These are phyloP conservation scores for Neolamprologus hecqui DNA, from an alignment of 2,113 vertebrate species.

Conservation along the genomic window DNA sequence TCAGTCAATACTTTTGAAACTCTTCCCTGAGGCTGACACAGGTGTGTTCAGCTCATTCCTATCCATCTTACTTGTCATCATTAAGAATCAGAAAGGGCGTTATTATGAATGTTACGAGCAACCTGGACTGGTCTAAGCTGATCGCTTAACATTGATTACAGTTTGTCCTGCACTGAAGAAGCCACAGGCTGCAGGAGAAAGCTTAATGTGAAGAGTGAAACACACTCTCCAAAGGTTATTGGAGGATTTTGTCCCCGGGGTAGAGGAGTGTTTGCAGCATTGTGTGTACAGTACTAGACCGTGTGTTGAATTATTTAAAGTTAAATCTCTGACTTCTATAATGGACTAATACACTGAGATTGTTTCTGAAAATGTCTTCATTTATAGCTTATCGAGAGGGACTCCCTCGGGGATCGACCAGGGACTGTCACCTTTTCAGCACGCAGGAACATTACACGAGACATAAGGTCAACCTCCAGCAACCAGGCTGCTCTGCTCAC, in stretches of 20 bases:
- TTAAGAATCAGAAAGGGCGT: neutral
- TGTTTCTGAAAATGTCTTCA: neutral
- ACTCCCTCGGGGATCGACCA: neutral
- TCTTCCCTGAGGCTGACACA: neutral
- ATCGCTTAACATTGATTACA: neutral
- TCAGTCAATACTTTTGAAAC: neutral
- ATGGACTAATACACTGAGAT: neutral
- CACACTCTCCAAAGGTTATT: neutral
- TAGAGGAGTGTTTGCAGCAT: neutral
- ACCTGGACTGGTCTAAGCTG: neutral
- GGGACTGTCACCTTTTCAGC: neutral
- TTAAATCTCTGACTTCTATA: neutral
- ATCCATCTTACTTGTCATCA: constrained; percentile 33
- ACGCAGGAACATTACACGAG: neutral
- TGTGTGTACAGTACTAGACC: neutral
- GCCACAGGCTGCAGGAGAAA: neutral
- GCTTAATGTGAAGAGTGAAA: neutral
- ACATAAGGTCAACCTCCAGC: neutral
- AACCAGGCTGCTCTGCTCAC: neutral
- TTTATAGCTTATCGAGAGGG: neutral
- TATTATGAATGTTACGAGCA: neutral
- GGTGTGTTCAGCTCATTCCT: neutral
- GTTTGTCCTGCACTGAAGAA: neutral
- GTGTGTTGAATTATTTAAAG: neutral
- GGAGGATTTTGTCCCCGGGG: neutral